A percentile compares a stretch with the other conserved stretches of the same genome.
phyloP scores from a whole-genome alignment of 2,797 vertebrate species.

The Pseudotriccus pelzelni region DNA sequence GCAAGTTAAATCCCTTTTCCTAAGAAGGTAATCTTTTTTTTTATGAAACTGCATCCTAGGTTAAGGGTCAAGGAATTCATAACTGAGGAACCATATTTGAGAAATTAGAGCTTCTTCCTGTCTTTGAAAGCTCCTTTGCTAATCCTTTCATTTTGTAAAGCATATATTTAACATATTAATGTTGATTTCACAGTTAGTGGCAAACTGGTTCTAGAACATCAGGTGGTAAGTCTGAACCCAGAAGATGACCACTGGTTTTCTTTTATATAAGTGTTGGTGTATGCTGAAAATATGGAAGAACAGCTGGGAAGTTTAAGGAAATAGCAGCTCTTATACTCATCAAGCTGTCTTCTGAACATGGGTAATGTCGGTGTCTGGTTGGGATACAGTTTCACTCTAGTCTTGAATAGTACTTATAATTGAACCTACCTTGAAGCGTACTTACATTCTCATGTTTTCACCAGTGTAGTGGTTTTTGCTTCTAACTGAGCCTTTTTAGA shows the following conservation, averaged over 20 bases:
- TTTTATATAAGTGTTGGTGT: slow-evolving; percentile 2
- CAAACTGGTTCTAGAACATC: neutral
- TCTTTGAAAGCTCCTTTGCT: neutral
- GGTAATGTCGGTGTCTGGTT: neutral
- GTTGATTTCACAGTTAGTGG: slow-evolving; percentile 27
- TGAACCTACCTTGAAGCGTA: too few relatives aligned
- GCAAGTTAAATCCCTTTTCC: neutral
- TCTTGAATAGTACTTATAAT: neutral
- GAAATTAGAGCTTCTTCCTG: neutral
- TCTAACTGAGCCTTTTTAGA: neutral
- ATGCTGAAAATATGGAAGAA: neutral
- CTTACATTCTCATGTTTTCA: neutral
- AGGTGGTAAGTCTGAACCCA: neutral
- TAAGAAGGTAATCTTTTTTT: slow-evolving; percentile 1
- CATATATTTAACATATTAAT: neutral
- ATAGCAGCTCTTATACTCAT: neutral
- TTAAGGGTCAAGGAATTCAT: neutral
- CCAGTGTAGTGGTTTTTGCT: neutral
- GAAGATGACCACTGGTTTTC: neutral
- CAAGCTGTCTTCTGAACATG: neutral
- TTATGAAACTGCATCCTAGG: neutral
- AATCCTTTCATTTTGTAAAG: neutral
- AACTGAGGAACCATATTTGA: neutral
- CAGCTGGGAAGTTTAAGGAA: slow-evolving; percentile 16
- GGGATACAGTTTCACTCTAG: neutral